Conservation (phyloP, 2,797 vertebrate genomes). For the Todus mexicanus region DNA sequence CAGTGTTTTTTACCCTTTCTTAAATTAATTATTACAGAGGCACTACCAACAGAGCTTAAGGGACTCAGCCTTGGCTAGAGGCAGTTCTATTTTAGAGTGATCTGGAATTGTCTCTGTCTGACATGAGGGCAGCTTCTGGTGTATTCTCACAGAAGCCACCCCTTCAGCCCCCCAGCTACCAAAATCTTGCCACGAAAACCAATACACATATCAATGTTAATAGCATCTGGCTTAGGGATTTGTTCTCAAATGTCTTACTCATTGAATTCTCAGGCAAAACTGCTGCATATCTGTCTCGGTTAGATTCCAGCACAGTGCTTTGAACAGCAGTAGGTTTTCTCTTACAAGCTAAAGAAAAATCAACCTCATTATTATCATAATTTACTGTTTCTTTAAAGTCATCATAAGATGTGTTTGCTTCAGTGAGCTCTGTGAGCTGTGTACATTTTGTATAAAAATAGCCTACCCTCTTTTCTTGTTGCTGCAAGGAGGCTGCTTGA, state of each 20-base stretch:
- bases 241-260: not conserved
- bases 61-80: too few relatives aligned
- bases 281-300: not conserved
- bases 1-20: not conserved
- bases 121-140: not conserved
- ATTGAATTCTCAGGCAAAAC: not conserved
- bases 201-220: not conserved
- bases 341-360: not conserved
- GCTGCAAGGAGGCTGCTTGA: not conserved
- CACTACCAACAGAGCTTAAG: not conserved
- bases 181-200: not conserved
- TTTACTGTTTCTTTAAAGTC: conserved; percentile 11
- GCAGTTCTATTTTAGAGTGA: not conserved
- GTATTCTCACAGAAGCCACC: not conserved
- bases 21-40: not conserved
- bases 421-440: not conserved
- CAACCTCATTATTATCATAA: not conserved
- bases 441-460: conserved; percentile 12
- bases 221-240: not conserved
- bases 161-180: not conserved
- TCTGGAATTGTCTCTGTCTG: not conserved
- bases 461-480: not conserved
- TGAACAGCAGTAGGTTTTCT: not conserved
- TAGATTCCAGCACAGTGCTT: not conserved
- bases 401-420: not conserved